Conservation (phyloP, 2,888 invertebrate genomes). For the Orthosia gracilis region DNA sequence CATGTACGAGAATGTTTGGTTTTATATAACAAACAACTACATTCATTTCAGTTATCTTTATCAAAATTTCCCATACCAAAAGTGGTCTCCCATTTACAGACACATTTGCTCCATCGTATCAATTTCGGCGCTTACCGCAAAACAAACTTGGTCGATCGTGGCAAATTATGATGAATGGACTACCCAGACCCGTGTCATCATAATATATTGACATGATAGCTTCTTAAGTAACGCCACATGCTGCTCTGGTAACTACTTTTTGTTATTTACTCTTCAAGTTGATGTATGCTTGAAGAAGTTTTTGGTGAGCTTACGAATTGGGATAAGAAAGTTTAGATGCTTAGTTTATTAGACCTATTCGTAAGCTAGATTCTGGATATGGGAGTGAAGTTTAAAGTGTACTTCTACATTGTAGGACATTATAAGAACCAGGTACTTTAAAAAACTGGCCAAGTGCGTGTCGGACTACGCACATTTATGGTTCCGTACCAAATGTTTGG, state of each 20-base stretch:
- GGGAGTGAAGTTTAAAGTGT: not conserved
- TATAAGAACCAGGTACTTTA: not conserved
- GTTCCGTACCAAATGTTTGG: too few relatives aligned
- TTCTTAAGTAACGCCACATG: constrained; percentile 60
- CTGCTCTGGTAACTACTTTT: constrained; percentile 41
- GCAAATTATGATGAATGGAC: constrained; percentile 80
- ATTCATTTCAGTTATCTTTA: not conserved
- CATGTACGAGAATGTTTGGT: too few relatives aligned
- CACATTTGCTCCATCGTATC: constrained; percentile 45
- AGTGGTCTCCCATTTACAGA: constrained; percentile 24
- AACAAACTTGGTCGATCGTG: constrained; percentile 70
- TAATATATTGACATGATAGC: constrained; percentile 71
- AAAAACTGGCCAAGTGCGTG: too few relatives aligned
- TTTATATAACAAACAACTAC: not conserved
- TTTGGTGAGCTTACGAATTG: not conserved
- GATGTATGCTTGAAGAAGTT: constrained; percentile 20
- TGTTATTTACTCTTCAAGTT: constrained; percentile 22
- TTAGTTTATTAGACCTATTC: not conserved
- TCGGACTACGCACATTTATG: too few relatives aligned
- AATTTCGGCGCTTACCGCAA: constrained; percentile 65
- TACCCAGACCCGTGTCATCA: constrained; percentile 65
- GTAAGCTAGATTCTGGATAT: not conserved
- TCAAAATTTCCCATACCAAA: constrained; percentile 7
- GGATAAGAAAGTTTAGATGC: not conserved
- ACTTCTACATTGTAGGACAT: not conserved